Evolutionary conservation across 2,888 invertebrate genomes (phyloP).

Genomic region (Pristionchus entomophagus): DNA sequence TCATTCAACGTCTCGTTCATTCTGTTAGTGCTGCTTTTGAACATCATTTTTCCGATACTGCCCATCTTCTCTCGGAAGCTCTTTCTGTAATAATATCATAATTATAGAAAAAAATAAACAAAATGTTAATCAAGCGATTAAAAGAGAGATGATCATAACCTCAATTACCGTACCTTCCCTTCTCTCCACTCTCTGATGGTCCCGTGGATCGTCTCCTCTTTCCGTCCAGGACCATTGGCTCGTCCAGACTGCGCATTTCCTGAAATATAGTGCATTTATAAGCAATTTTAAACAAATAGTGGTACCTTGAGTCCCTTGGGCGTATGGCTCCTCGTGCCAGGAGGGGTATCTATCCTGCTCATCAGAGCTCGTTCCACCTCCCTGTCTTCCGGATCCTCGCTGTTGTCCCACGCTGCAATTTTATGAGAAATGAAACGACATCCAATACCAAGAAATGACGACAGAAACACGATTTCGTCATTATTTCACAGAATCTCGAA

Average conservation of each 20-base stretch:
- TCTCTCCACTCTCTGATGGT: background rate
- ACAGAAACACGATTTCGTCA: no score
- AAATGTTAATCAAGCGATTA: background rate
- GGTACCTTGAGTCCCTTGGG: constrained; percentile 4
- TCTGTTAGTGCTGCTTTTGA: background rate
- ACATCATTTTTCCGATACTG: background rate
- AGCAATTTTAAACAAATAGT: no score
- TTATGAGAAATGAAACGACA: no score
- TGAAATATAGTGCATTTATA: background rate
- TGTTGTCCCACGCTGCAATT: background rate
- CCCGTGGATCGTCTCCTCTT: constrained; percentile 23
- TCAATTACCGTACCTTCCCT: background rate
- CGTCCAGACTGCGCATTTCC: background rate
- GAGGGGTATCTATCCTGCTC: constrained; percentile 50
- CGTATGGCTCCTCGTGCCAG: constrained; percentile 45
- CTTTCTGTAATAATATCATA: background rate
- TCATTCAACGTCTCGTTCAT: background rate
- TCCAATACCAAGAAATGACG: no score
- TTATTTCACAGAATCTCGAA: no score
- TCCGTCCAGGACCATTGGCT: constrained; percentile 44
- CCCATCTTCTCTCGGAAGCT: background rate
- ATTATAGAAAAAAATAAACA: background rate
- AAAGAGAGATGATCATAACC: no score
- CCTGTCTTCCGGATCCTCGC: background rate
- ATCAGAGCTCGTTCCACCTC: constrained; percentile 16